Evolutionary conservation across 1,140 invertebrate genomes (phyloP).

Genomic region (Reticulitermes speratus): DNA sequence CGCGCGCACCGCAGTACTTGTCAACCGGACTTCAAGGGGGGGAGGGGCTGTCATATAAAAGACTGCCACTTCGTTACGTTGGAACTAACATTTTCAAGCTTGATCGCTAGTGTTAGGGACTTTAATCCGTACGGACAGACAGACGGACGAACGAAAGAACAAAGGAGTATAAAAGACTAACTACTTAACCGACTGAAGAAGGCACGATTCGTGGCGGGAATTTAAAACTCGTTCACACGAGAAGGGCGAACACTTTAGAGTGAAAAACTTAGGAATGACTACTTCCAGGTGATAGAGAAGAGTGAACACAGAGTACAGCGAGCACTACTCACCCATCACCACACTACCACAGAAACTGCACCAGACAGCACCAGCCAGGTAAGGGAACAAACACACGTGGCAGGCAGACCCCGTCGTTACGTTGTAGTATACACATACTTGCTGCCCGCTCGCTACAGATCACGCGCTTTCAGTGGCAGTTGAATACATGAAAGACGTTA

Average conservation of each 20-base stretch:
- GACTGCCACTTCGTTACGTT: neutral
- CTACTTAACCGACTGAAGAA: neutral
- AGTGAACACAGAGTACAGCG: neutral
- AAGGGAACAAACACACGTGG: neutral
- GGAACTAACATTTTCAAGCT: neutral
- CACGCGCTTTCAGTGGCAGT: too few relatives aligned
- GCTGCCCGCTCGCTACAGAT: too few relatives aligned
- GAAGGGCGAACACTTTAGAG: neutral
- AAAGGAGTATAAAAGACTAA: neutral
- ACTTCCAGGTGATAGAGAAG: slow-evolving; percentile 12
- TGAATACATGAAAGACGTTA: too few relatives aligned
- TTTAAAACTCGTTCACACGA: neutral
- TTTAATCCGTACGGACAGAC: neutral
- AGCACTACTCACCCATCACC: neutral
- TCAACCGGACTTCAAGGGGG: neutral
- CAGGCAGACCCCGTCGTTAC: neutral
- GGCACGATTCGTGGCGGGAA: neutral
- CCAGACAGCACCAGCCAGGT: slow-evolving; percentile 6
- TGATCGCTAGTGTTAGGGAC: neutral
- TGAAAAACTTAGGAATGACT: neutral
- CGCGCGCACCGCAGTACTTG: neutral
- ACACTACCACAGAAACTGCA: slow-evolving; percentile 17
- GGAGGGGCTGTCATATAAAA: neutral
- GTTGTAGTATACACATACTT: too few relatives aligned
- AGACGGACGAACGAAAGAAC: neutral